Percentiles rank a stretch among this genome's conserved stretches.
phyloP scores from a whole-genome alignment of 2,797 vertebrate genomes.

The Pseudomugil tenellus region DNA sequence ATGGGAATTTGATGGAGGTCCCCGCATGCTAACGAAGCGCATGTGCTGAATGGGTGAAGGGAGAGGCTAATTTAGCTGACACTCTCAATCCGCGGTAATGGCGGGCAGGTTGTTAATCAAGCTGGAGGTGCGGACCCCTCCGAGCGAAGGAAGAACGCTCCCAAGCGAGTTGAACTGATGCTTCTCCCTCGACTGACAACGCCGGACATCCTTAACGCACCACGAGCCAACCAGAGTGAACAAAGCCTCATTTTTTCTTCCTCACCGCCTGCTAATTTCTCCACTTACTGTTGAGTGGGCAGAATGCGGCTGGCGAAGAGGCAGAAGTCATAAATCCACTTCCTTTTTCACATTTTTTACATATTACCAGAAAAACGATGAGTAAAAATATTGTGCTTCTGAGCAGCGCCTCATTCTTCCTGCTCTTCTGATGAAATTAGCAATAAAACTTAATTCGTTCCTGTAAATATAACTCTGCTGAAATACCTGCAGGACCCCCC shows the following conservation, averaged over 20 bases:
- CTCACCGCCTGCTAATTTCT: constrained; percentile 42
- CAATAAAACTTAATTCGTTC: too few relatives aligned
- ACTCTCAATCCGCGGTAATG: constrained; percentile 70
- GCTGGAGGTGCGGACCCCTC: constrained; percentile 65
- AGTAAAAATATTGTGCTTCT: too few relatives aligned
- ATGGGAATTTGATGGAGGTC: constrained; percentile 32
- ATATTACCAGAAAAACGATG: constrained; percentile 15
- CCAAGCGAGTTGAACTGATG: constrained; percentile 50
- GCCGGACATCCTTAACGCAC: constrained; percentile 62
- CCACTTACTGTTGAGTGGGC: constrained; percentile 46
- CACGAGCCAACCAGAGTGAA: constrained; percentile 44
- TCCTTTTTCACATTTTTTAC: constrained; percentile 8
- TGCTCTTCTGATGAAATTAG: too few relatives aligned
- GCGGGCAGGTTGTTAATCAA: constrained; percentile 80
- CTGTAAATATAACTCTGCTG: too few relatives aligned
- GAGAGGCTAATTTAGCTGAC: constrained; percentile 81
- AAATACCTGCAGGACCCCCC: too few relatives aligned
- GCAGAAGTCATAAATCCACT: constrained; percentile 11
- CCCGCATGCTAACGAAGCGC: constrained; percentile 72
- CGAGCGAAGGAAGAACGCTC: constrained; percentile 56
- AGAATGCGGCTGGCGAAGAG: constrained; percentile 38
- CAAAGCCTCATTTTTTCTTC: background rate
- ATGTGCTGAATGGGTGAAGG: constrained; percentile 66
- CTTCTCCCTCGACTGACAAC: constrained; percentile 30
- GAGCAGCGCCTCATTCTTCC: too few relatives aligned